Evolutionary conservation across 2,888 invertebrate species (phyloP).

Genomic region (Zaprionus obscuricornis): DNA sequence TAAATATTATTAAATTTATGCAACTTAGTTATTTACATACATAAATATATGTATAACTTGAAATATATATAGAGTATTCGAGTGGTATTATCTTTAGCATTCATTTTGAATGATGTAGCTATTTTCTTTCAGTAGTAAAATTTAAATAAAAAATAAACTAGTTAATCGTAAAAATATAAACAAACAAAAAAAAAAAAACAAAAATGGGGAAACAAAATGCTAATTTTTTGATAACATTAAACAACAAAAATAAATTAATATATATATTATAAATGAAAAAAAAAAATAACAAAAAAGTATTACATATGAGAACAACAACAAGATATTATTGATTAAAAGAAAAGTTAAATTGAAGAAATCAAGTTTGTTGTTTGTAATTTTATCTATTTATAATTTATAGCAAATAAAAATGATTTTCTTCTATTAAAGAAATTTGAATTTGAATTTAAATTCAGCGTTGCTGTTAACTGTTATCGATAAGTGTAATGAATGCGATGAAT

Average conservation of each 20-base stretch:
- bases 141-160: constrained; percentile 62
- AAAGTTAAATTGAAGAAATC: constrained; percentile 26
- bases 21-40: constrained; percentile 54
- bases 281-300: constrained; percentile 46
- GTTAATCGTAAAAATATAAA: constrained; percentile 54
- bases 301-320: constrained; percentile 57
- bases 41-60: constrained; percentile 20
- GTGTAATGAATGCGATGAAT: too few species aligned
- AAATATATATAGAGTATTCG: constrained; percentile 47
- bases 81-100: constrained; percentile 58
- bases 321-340: constrained; percentile 54
- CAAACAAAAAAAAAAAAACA: constrained; percentile 8
- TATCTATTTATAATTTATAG: too few species aligned
- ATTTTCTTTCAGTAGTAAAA: constrained; percentile 70
- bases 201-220: constrained; percentile 22
- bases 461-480: neutral
- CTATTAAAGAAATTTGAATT: too few species aligned
- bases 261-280: constrained; percentile 25
- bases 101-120: constrained; percentile 52
- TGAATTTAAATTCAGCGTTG: too few species aligned
- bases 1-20: constrained; percentile 27
- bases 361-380: too few species aligned
- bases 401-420: too few species aligned
- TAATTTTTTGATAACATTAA: constrained; percentile 66
- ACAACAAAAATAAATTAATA: constrained; percentile 17